Base-by-base conservation (phyloP, 2,797 vertebrate genomes). In the Tamandua tetradactyla region DNA sequence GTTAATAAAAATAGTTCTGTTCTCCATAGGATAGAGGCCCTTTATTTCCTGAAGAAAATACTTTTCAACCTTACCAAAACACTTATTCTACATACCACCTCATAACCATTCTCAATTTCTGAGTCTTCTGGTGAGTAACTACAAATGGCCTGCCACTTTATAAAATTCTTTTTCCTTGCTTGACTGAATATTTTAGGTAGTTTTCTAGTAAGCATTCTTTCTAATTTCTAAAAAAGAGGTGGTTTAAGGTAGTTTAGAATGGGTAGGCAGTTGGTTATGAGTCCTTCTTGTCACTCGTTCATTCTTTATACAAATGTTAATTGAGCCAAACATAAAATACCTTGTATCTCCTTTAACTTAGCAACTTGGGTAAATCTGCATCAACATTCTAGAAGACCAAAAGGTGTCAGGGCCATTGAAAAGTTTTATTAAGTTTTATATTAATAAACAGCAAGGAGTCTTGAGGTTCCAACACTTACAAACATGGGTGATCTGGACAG, bases 401-500 rank as follows among this genome's bases (percentile, higher is more conserved):
- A 94, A 82, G 35, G n/a, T n/a, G 47, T 71, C 69, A 83, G 55
- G 74, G 66, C 52, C 84, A 74, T 71, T 79, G 90, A 83, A 47
- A 94, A 74, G 83, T 87, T 47, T 52, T 49, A 69, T 1, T 1
- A 87, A 20, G 66, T 80, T 47, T 47, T 75, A 32, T 75, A 75
- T 75, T 30, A 75, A 75, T 81, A 92, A 78, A 82, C 2, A 95
- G 35, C 84, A 61, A 72, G 0, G 5, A 96, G 59, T 79, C 2
- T 1, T 55, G 76, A 17, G 0, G 85, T 94, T 14, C 57, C 93
- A 88, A 90, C 94, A 98, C 99, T 99, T 98, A 99, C 99, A 98
- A 96, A 99, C 98, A 47, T 99, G 99, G 2, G 99, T 99, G 97
- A 99, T 99, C 98, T 99, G 99, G 97, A 99, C 99, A 0, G 99